Base-by-base conservation (phyloP, 2,113 vertebrate genomes). In the Nothocercus julius region DNA sequence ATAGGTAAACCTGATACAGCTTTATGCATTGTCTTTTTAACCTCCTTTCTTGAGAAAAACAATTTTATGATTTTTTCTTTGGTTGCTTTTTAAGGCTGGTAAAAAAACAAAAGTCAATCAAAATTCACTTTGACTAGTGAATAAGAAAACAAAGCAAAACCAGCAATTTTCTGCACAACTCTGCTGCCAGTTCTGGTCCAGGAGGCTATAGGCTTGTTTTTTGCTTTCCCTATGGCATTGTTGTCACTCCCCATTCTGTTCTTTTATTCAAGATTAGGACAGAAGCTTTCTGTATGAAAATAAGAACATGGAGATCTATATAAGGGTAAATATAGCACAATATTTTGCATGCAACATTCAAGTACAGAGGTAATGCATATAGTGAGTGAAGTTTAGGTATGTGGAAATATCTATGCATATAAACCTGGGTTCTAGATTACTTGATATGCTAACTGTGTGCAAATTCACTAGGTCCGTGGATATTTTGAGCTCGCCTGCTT, bases 1-100 rank as follows among this genome's bases (percentile, higher is more conserved):
- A 74, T n/a, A 85, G 47, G 11, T 62, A 81, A 88, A 66, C 24
- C 59, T 83, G 54, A 81, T 5, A 86, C 82, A 88, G 28, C 44
- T 8, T 9, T 62, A 14, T 53, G 6, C 40, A 30, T 22, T 77
- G 5, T 24, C 5, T 84, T 90, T 86, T 24, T 34, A 36, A 61
- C 54, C 91, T 61, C 13, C 15, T 72, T 62, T 44, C 1, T 45
- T 13, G 49, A 30, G 27, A 68, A 45, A 62, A 78, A 58, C 2
- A 22, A 18, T 16, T 67, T 49, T 67, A 19, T 78, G 3, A 27
- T 15, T 16, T 67, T 78, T 62, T 62, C 22, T 78, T 30, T 49
- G 45, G 6, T 38, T 58, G 2, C 63, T 56, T 73, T 74, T 30
- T 72, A 56, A 62, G 22, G 34, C 6, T 25, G 22, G 20, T 1